A percentile compares a stretch with the other conserved stretches of the same genome.
These are phyloP conservation scores for Lepeophtheirus salmonis DNA, from an alignment of 1,140 invertebrate species.

Conservation along the genomic window DNA sequence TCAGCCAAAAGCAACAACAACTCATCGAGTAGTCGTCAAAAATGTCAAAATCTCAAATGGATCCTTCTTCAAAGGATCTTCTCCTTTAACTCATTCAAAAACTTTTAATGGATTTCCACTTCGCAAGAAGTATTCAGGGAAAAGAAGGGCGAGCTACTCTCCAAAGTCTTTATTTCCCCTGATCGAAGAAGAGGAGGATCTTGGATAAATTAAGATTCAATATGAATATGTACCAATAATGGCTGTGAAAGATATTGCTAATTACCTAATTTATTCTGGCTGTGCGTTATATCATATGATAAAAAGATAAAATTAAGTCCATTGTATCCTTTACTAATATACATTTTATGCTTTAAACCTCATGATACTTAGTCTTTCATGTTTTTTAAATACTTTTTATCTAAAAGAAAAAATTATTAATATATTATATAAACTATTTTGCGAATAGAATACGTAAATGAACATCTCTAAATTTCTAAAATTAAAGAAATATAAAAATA, in stretches of 20 bases:
- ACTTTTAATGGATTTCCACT: background rate
- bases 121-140: background rate
- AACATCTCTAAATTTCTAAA: too few species aligned
- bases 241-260: background rate
- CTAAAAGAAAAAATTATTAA: background rate
- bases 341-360: too few species aligned
- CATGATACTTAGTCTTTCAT: background rate
- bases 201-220: background rate
- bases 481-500: background rate
- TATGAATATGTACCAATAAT: background rate
- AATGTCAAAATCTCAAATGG: background rate
- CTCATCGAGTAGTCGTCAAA: background rate
- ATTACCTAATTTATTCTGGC: background rate
- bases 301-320: background rate
- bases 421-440: background rate
- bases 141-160: background rate
- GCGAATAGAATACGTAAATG: background rate
- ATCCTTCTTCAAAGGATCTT: background rate
- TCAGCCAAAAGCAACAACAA: too few species aligned
- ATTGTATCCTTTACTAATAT: background rate
- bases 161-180: background rate
- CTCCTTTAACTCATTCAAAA: background rate
- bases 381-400: background rate
- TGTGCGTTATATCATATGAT: background rate
- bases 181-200: background rate